Base-by-base conservation (phyloP, 2,888 invertebrate species). In the Notodonta ziczac region DNA sequence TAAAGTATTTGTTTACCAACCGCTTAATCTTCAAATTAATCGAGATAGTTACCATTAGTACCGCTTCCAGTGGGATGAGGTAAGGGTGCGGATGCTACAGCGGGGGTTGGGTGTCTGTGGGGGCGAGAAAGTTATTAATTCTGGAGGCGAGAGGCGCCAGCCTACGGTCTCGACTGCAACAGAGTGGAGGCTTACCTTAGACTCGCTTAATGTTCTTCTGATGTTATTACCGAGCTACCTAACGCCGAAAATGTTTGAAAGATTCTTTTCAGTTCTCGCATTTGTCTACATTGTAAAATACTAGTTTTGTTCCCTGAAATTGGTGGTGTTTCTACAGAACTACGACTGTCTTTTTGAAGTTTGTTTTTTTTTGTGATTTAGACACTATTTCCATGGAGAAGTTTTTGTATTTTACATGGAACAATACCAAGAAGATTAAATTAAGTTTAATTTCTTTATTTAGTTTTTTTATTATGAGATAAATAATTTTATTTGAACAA, bases 91-190 rank as follows among this genome's bases (percentile, higher is more conserved):
- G 39, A 39, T 42, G 42, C 44, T 24, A 56, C 9, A 44, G 42
- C 67, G 71, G 79, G 76, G 82, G 74, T 61, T 65, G 64, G 78
- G 75, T 67, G 75, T 63, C 70, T 73, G 76, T 61, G 85, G 85
- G 87, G 83, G 82, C 76, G 85, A 86, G 88, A 89, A 91, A 92
- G 93, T 93, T 93, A 93, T 92, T 92, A 93, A 93, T 93, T 92
- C 93, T 91, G 87, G 90, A 89, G 89, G 91, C 89, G 91, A 89
- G 87, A 87, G 89, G 87, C 89, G 90, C 90, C 89, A 86, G 89
- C 91, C 91, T 91, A 90, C 91, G 85, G 84, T 87, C 87, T 86
- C 86, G 84, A 86, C 88, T 90, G 90, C 90, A 89, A 85, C 87
- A 84, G 81, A 85, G 85, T 87, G 84, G 85, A 86, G 83, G 87